A percentile compares a stretch with the other conserved stretches of the same genome.
These are phyloP conservation scores for Poeciliopsis presidionis DNA, from an alignment of 2,797 vertebrate genomes.

Conservation along the genomic window DNA sequence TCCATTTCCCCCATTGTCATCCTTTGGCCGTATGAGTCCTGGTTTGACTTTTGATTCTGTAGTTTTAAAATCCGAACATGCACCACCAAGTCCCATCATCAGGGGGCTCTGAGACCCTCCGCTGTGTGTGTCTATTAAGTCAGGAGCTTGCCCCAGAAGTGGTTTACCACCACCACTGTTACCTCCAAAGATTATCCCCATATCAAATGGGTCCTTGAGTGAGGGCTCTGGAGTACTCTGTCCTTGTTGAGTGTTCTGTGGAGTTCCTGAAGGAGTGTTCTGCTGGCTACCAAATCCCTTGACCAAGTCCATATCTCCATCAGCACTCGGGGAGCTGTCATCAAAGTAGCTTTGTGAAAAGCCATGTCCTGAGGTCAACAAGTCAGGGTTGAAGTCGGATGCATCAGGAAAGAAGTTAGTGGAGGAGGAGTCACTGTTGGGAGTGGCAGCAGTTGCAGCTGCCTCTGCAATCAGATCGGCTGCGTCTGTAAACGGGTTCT, in stretches of 20 bases:
- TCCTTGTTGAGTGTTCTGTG: constrained; percentile 82
- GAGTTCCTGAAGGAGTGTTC: constrained; percentile 86
- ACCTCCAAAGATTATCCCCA: constrained; percentile 90
- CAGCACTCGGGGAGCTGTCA: constrained; percentile 94
- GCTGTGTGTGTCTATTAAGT: constrained; percentile 86
- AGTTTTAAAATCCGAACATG: constrained; percentile 84
- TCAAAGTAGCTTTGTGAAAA: constrained; percentile 94
- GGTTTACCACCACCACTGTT: constrained; percentile 84
- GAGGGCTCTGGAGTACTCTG: constrained; percentile 82
- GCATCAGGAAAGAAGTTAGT: constrained; percentile 95
- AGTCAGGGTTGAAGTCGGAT: constrained; percentile 94
- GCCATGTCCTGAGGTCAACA: constrained; percentile 86
- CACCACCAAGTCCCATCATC: constrained; percentile 73
- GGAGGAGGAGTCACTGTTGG: constrained; percentile 94
- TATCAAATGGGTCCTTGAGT: constrained; percentile 91
- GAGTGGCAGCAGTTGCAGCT: constrained; percentile 87
- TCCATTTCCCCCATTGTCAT: constrained; percentile 76
- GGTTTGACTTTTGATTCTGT: constrained; percentile 86
- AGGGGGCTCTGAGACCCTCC: constrained; percentile 93
- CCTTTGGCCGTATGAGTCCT: constrained; percentile 76
- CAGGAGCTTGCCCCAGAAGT: constrained; percentile 80
- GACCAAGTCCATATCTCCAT: constrained; percentile 92
- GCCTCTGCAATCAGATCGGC: constrained; percentile 94
- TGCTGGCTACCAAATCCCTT: constrained; percentile 91
- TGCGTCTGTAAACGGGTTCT: constrained; percentile 95